These are phyloP conservation scores for Platypus cylindrus DNA, from an alignment of 2,888 invertebrate species.

Conservation along the genomic window DNA sequence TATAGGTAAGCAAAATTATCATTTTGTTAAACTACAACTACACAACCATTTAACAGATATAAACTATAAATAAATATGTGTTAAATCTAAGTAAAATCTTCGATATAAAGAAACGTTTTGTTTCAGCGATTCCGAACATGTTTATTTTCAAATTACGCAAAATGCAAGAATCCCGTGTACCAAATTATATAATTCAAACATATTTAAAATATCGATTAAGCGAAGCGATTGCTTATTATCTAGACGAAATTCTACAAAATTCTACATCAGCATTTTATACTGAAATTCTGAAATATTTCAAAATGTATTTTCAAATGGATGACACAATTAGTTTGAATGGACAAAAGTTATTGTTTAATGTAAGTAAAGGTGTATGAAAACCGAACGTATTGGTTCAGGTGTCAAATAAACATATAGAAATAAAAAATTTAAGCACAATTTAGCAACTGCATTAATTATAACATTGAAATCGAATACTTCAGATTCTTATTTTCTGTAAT, in stretches of 20 bases:
- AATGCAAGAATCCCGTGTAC: neutral
- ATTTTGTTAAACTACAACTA: no score
- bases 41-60: no score
- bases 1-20: no score
- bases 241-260: neutral
- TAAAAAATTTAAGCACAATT: no score
- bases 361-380: slow-evolving; percentile 1
- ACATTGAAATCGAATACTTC: no score
- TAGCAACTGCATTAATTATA: no score
- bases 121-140: slow-evolving; percentile 5
- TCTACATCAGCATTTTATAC: slow-evolving; percentile 1
- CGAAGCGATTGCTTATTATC: slow-evolving; percentile 2
- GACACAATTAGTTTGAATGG: neutral
- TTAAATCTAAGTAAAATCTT: no score
- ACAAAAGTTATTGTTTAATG: slow-evolving; percentile 4
- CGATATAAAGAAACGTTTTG: no score
- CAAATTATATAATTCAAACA: slow-evolving; percentile 1
- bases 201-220: slow-evolving; percentile 4
- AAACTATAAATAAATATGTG: no score
- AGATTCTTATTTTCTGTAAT: no score
- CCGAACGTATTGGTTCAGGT: no score
- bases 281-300: slow-evolving; percentile 1
- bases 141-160: neutral
- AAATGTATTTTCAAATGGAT: slow-evolving; percentile 1
- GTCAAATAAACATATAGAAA: no score